Evolutionary conservation across 2,113 vertebrate species (phyloP), one percentile per base, ranked within the genome.

Genomic region (Embiotoca jacksoni): DNA sequence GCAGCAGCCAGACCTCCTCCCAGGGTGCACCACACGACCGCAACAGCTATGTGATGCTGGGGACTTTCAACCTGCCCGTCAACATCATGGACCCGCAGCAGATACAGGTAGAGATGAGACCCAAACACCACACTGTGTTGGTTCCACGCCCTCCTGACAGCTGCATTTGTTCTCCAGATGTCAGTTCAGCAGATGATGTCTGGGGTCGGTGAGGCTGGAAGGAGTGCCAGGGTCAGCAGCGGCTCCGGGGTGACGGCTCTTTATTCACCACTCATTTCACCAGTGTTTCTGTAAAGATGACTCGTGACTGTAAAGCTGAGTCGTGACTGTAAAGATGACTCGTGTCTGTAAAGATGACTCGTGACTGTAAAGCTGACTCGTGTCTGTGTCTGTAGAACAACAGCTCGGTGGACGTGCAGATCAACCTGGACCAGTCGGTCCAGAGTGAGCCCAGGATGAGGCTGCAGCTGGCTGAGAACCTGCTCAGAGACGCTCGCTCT

Each of bases 11-110:
- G 36, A 72, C 89, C 61, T 92, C 92, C 1, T 81, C 93, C 36
- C 94, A 93, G 56, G 83, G 92, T 35, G 86, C 90, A 3, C 91
- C 94, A 44, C 95, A 96, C 1, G 96, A 97, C 86, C 95, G 95
- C 66, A 96, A 94, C 94, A 96, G 95, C 91, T 96, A 97, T 23
- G 95, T 97, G 72, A 96, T 97, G 96, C 93, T 97, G 89, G 96
- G 96, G 50, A 96, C 96, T 76, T 96, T 97, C 91, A 97, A 97
- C 80, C 91, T 97, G 59, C 96, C 96, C 4, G 93, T 96, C 84
- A 96, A 95, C 90, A 90, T 95, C 68, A 93, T 94, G 88, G 93
- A 93, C 57, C 90, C 93, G 0, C 92, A 94, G 81, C 91, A 93
- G 78, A 87, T 94, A 44, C 92, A 93, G 91, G 93, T 94, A 65